Percentiles rank a stretch among this genome's conserved stretches.
Conservation (phyloP, 2,888 invertebrate species). For the Apotomis capreana region DNA sequence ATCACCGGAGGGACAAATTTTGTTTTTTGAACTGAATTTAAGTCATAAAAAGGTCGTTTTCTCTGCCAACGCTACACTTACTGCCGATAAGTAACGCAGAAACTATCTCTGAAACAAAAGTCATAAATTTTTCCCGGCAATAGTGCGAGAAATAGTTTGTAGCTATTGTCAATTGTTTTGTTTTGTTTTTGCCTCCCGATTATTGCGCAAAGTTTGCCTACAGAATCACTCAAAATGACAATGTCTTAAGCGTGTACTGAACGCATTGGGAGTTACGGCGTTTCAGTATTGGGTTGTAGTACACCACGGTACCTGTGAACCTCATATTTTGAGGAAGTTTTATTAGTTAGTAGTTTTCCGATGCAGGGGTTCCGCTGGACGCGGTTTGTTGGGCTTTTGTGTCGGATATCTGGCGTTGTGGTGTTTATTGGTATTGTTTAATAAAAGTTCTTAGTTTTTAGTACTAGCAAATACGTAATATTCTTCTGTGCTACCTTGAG, state of each 20-base stretch:
- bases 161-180: slow-evolving; percentile 76
- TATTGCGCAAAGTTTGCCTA: slow-evolving; percentile 42
- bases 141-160: slow-evolving; percentile 64
- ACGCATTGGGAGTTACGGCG: background rate
- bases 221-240: background rate
- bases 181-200: slow-evolving; percentile 46
- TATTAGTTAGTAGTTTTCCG: slow-evolving; percentile 34
- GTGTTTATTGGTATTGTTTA: slow-evolving; percentile 28
- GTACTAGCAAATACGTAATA: too few species aligned
- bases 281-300: background rate
- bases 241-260: slow-evolving; percentile 9
- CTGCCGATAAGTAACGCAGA: slow-evolving; percentile 51
- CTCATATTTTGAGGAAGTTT: slow-evolving; percentile 40
- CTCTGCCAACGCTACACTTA: slow-evolving; percentile 33
- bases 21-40: too few species aligned
- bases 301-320: slow-evolving; percentile 28
- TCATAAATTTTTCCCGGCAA: slow-evolving; percentile 74
- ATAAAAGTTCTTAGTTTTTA: background rate
- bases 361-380: slow-evolving; percentile 21
- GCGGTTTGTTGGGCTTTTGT: slow-evolving; percentile 20
- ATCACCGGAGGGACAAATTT: too few species aligned
- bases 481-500: too few species aligned
- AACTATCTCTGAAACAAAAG: slow-evolving; percentile 75
- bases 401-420: slow-evolving; percentile 22
- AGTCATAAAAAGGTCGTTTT: background rate